A percentile compares a stretch with the other conserved stretches of the same genome.
Conservation (phyloP, 2,888 invertebrate genomes). For the Andrena minutula region DNA sequence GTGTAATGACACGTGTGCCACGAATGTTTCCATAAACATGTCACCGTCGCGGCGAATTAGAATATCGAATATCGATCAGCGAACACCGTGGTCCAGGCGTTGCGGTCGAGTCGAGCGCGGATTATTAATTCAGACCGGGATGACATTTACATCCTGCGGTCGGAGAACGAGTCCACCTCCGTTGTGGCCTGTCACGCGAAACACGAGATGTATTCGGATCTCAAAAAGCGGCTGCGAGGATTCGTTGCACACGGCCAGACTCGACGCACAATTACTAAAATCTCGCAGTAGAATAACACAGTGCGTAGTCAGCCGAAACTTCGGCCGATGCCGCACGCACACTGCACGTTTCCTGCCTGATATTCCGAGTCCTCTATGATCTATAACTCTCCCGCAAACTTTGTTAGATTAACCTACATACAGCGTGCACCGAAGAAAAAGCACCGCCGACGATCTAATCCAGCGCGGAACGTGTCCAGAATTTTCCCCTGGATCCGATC, state of each 20-base stretch:
- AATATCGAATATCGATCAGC: conserved; percentile 66
- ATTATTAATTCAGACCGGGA: conserved; percentile 56
- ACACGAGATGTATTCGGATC: neutral
- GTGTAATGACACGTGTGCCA: conserved; percentile 38
- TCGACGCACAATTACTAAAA: no score
- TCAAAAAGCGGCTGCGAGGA: no score
- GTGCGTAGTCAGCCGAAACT: no score
- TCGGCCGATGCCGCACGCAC: no score
- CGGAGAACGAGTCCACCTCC: neutral
- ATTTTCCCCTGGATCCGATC: conserved; percentile 37
- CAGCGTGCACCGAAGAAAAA: neutral
- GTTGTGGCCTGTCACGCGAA: neutral
- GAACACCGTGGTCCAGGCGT: conserved; percentile 32
- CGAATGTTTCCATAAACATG: conserved; percentile 64
- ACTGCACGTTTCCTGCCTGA: no score
- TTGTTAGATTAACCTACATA: neutral
- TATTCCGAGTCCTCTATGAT: no score
- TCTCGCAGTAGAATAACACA: no score
- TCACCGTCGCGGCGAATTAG: conserved; percentile 58
- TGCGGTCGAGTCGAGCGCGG: conserved; percentile 38
- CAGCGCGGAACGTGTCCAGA: conserved; percentile 30
- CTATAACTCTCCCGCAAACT: no score
- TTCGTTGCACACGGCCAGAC: no score
- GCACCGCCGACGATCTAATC: conserved; percentile 31
- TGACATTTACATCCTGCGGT: conserved; percentile 33